Conservation (phyloP, 2,113 vertebrate genomes). For the Hyaena hyaena region DNA sequence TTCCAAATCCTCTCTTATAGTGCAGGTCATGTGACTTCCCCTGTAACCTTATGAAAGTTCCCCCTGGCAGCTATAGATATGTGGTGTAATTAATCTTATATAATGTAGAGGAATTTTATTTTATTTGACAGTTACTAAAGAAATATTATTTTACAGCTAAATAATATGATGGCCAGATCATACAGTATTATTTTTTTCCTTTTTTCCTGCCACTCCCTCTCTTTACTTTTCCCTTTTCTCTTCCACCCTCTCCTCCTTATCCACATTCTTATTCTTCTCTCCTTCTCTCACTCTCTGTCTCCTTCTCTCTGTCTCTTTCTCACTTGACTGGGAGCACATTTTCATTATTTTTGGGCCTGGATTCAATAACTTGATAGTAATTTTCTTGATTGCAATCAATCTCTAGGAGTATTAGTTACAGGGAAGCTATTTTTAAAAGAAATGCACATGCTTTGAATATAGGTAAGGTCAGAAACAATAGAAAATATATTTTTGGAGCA, state of each 20-base stretch:
- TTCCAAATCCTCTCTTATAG: not conserved
- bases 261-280: not conserved
- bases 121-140: not conserved
- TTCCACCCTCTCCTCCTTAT: not conserved
- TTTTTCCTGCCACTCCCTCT: not conserved
- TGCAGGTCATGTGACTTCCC: not conserved
- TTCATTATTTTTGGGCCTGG: not conserved
- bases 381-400: constrained; percentile 11
- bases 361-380: not conserved
- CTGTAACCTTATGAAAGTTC: not conserved
- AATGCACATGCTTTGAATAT: not conserved
- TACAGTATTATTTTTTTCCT: not conserved
- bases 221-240: not conserved
- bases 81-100: not conserved
- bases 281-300: not conserved
- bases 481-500: not conserved
- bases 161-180: no score
- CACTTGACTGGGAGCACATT: not conserved
- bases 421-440: constrained; percentile 17
- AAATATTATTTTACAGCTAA: not conserved
- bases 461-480: not conserved
- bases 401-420: not conserved
- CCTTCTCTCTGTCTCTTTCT: not conserved
- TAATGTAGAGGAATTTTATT: not conserved
- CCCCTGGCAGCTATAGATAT: not conserved